Conservation (phyloP, 2,888 invertebrate genomes). For the Lithophane socia region DNA sequence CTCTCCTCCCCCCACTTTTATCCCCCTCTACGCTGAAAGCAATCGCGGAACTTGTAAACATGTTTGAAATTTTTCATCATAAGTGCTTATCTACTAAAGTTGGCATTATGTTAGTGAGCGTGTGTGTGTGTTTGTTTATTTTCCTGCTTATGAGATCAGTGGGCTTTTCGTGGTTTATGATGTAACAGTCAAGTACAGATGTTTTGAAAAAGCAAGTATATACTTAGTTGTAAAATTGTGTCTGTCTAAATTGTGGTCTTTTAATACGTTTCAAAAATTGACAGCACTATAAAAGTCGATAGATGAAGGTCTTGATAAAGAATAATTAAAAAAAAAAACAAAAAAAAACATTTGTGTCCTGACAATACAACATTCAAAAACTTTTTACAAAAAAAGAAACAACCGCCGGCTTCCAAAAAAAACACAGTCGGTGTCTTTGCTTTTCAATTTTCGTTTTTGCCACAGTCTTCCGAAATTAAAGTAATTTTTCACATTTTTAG, state of each 20-base stretch:
- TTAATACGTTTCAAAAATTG: too few relatives aligned
- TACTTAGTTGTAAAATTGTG: too few relatives aligned
- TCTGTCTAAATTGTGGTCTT: background rate
- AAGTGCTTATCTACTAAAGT: conserved; percentile 56
- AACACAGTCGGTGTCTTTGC: too few relatives aligned
- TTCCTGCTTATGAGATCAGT: conserved; percentile 27
- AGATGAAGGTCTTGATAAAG: background rate
- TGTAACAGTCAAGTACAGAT: background rate
- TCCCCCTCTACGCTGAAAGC: conserved; percentile 37
- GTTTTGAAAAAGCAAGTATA: background rate
- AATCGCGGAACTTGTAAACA: conserved; percentile 54
- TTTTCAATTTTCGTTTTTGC: too few relatives aligned
- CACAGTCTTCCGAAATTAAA: too few relatives aligned
- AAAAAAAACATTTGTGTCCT: background rate
- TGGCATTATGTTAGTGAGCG: conserved; percentile 30
- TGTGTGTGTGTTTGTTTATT: conserved; percentile 22
- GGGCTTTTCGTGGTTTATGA: background rate
- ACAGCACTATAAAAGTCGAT: too few relatives aligned
- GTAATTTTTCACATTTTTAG: too few relatives aligned
- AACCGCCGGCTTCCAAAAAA: too few relatives aligned
- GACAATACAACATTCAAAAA: too few relatives aligned
- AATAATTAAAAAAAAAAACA: background rate
- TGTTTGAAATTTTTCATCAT: conserved; percentile 63
- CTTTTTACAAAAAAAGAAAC: too few relatives aligned
- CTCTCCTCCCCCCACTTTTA: background rate